Percentiles rank a stretch among this genome's conserved stretches.
phyloP scores from a whole-genome alignment of 2,797 vertebrate species.

The Thalassophryne amazonica region DNA sequence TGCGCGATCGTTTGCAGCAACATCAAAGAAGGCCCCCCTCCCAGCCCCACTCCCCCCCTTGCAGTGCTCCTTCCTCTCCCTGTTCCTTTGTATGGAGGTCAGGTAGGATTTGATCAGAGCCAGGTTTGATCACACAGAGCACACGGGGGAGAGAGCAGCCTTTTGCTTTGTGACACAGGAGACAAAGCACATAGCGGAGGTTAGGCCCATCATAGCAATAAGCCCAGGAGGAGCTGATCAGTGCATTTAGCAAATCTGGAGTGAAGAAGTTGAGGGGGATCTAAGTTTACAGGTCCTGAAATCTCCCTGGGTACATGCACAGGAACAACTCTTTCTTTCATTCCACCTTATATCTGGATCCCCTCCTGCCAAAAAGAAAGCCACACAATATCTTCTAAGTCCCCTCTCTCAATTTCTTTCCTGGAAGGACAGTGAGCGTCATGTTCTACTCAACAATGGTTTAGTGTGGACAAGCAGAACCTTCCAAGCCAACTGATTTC shows the following conservation, averaged over 20 bases:
- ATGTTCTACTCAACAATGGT: constrained; percentile 42
- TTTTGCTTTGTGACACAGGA: constrained; percentile 77
- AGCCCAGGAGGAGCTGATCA: constrained; percentile 60
- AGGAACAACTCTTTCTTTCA: constrained; percentile 32
- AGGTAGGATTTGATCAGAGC: constrained; percentile 77
- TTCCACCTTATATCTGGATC: constrained; percentile 31
- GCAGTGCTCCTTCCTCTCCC: constrained; percentile 28
- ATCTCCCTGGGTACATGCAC: constrained; percentile 52
- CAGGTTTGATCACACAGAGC: constrained; percentile 75
- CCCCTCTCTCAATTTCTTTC: constrained; percentile 32
- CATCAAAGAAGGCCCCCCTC: constrained; percentile 71
- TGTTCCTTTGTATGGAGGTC: constrained; percentile 64
- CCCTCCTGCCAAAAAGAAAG: constrained; percentile 5
- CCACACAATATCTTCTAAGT: constrained; percentile 31
- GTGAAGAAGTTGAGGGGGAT: constrained; percentile 56
- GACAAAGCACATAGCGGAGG: constrained; percentile 58
- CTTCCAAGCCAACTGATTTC: constrained; percentile 45
- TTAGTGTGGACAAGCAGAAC: constrained; percentile 50
- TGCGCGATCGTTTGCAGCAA: constrained; percentile 76
- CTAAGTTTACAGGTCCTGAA: constrained; percentile 60
- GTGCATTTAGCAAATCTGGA: constrained; percentile 55
- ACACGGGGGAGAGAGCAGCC: constrained; percentile 45
- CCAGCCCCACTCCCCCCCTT: constrained; percentile 1
- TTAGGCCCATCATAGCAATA: constrained; percentile 65
- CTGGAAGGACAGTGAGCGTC: constrained; percentile 46